Conservation (phyloP, 2,797 vertebrate species). For the Anabacerthia variegaticeps region DNA sequence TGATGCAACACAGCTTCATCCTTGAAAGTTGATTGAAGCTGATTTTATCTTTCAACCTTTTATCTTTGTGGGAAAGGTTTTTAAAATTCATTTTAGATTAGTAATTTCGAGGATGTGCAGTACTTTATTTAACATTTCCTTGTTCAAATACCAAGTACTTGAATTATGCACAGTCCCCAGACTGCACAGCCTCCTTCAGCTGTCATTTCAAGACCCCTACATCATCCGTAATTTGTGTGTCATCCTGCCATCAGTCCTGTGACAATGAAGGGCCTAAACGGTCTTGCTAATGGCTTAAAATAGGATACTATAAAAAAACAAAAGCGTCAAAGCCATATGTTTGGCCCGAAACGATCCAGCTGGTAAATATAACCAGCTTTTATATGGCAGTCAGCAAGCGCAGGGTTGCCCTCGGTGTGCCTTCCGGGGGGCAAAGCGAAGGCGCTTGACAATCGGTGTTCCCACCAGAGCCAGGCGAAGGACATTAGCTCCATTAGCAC, state of each 20-base stretch:
- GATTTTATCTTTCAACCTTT: background rate
- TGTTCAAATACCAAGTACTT: background rate
- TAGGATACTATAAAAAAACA: background rate
- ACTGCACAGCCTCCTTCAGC: background rate
- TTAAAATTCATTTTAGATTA: background rate
- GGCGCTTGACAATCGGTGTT: background rate
- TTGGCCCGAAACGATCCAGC: background rate
- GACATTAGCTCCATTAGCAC: background rate
- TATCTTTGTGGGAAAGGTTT: background rate
- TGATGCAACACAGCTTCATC: background rate
- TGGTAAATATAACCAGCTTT: background rate
- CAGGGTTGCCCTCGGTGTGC: background rate
- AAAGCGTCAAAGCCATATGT: background rate
- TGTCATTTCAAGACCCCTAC: background rate
- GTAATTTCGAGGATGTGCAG: rapidly evolving
- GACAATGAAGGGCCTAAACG: background rate
- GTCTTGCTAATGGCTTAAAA: background rate
- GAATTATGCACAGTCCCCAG: background rate
- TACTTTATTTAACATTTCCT: background rate
- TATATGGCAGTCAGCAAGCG: background rate
- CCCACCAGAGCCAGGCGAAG: background rate
- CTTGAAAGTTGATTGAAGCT: rapidly evolving
- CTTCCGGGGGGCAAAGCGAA: background rate
- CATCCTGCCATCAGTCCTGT: background rate
- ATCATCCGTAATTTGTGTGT: background rate